Evolutionary conservation across 2,113 vertebrate genomes (phyloP), one percentile per base, ranked within the genome.

Genomic region (Saguinus midas): DNA sequence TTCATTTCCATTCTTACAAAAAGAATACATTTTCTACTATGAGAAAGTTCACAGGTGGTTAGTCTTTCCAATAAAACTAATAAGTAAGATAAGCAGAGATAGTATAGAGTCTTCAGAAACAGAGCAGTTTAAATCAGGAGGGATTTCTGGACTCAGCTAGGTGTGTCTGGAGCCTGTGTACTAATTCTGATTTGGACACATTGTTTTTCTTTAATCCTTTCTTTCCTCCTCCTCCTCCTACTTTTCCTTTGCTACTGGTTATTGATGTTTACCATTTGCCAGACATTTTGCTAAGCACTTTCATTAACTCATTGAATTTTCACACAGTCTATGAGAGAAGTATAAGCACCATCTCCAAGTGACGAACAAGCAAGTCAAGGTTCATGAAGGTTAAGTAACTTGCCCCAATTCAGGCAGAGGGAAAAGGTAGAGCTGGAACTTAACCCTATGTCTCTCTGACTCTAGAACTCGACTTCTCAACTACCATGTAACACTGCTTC

Each of bases 281-380:
- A 80, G 79, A 81, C 50, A 79, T 81, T 91, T 76, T 94, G 11
- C 57, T 58, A 91, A 91, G 43, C 32, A 40, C 23, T 81, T 91
- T 93, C 3, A 40, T 61, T 25, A 20, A 61, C 45, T 88, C 23
- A n/a, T n/a, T 82, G 93, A 58, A 73, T 94, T 96, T 93, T 80
- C 57, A 50, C 18, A 52, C n/a, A 80, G 20, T 11, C 55, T 73
- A 10, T 79, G 16, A 91, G 40, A 87, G 14, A 89, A 79, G 12
- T 94, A 35, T 70, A 14, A 35, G 27, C 82, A 43, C 73, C 57
- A 57, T 91, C 76, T 91, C 27, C 40, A 32, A 0, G 1, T 87
- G 48, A 55, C 45, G 81, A 70, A 61, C 4, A 79, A 76, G 14
- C 82, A 90, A 85, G 81, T 85, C 17, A 87, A 94, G 1, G 4